Evolutionary conservation across 1,140 invertebrate species (phyloP), one percentile per base, ranked within the genome.

Genomic region (Drosophila burlai): DNA sequence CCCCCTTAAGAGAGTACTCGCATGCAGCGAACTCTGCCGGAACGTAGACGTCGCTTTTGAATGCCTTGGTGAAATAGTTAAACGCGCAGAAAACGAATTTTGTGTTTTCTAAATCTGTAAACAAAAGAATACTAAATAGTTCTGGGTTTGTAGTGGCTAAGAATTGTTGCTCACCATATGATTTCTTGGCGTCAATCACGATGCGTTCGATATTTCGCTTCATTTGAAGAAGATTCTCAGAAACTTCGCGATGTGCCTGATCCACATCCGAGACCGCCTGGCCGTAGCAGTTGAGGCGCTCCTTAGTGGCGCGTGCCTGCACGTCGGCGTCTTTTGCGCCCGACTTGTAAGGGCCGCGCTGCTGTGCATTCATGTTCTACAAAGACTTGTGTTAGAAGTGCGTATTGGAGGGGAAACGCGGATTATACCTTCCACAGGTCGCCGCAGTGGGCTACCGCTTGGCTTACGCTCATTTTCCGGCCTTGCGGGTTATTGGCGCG

Each of bases 21-120:
- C 69, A 84, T 1, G 86, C 81, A 0, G 92, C 54, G 36, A 93
- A 80, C 18, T 93, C 92, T 0, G 92, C 92, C 6, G 92, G 92
- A 3, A 90, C 69, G 43, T 93, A 91, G 8, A 90, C 65, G 1
- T 77, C 69, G 6, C 40, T 60, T 8, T 52, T 57, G 0, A 67
- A 13, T 0, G 78, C 78, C 36, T 90, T 92, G 0, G 67, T 66
- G 29, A 93, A 93, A 49, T 79, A 93, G 18, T 93, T 93, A 0
- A 91, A 92, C 4, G 80, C 72, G 0, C 42, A 76, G 31, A 92
- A 90, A 2, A 83, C 43, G 18, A 83, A 93, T 26, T 68, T 71
- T 0, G 47, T 46, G 21, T 68, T 68, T 34, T 84, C 81, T 24
- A 89, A 15, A 54, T 89, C 84, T 87, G 40, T 6, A 45, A 40